Base-by-base conservation (phyloP, 2,888 invertebrate species). In the Perizoma flavofasciatum region DNA sequence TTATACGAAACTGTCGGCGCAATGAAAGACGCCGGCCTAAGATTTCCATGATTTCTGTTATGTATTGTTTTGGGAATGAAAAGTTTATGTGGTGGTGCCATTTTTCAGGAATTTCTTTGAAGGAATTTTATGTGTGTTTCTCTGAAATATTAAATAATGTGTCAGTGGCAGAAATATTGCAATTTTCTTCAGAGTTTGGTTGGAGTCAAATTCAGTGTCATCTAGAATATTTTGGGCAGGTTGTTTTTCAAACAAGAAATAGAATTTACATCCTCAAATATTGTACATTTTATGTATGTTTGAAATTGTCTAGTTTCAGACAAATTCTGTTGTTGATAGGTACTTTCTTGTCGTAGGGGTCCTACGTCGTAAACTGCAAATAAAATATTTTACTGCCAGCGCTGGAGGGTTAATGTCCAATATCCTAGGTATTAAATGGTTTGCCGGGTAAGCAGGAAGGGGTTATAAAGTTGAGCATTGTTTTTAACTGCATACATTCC, bases 351-450 rank as follows among this genome's bases (percentile, higher is more conserved):
- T 69, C 70, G 34, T 67, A 72, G 74, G 65, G 70, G 74, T 69
- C 70, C 76, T 87, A 85, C 86, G 69, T 82, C 84, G 78, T 88
- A 87, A 88, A 86, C 68, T 73, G 74, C 63, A 74, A 74, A 82
- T 84, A 82, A 80, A 79, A 81, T 77, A 75, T 79, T 88, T 88
- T 85, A 87, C 74, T 74, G 61, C 77, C 72, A 7, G 39, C 61
- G 67, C 70, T 70, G 70, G 70, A 71, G 72, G 71, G 71, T 78
- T 81, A 78, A 80, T 77, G 77, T 75, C 73, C 79, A 75, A 79
- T 80, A 81, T 79, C 77, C 75, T 78, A 77, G 73, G 71, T 74
- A 72, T 71, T 72, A 67, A 73, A 79, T 69, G 73, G 78, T 75
- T 77, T 77, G 78, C 72, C 74, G 77, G 78, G 77, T 81, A 82